phyloP scores from a whole-genome alignment of 2,797 vertebrate species.

The Aselliscus stoliczkanus region DNA sequence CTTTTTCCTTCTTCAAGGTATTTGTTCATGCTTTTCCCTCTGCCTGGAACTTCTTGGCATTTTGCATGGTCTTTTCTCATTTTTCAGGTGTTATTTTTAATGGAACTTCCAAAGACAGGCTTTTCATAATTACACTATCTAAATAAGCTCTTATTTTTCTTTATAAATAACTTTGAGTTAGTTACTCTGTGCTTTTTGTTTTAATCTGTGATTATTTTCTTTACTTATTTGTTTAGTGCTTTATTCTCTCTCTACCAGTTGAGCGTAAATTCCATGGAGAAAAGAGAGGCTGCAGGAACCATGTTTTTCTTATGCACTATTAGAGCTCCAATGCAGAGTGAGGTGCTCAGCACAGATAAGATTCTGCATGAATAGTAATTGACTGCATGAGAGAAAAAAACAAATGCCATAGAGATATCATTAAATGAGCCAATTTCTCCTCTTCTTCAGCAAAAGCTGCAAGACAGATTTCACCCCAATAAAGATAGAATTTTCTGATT shows the following conservation, averaged over 20 bases:
- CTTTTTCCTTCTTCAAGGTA: background rate
- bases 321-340: background rate
- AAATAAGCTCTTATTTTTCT: background rate
- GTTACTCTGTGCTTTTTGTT: background rate
- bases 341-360: background rate
- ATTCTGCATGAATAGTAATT: background rate
- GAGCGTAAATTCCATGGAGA: background rate
- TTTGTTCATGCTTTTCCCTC: background rate
- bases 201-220: background rate
- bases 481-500: background rate
- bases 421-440: background rate
- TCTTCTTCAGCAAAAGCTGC: background rate
- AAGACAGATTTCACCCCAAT: background rate
- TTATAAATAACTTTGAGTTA: background rate
- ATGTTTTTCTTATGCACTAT: background rate
- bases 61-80: background rate
- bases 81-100: background rate
- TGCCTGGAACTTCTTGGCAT: background rate
- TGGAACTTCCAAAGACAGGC: background rate
- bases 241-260: background rate
- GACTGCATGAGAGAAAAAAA: background rate
- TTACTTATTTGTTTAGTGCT: background rate
- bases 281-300: background rate
- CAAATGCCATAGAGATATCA: background rate
- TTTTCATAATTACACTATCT: background rate